Conservation (phyloP, 2,888 invertebrate genomes). For the Timema podura region DNA sequence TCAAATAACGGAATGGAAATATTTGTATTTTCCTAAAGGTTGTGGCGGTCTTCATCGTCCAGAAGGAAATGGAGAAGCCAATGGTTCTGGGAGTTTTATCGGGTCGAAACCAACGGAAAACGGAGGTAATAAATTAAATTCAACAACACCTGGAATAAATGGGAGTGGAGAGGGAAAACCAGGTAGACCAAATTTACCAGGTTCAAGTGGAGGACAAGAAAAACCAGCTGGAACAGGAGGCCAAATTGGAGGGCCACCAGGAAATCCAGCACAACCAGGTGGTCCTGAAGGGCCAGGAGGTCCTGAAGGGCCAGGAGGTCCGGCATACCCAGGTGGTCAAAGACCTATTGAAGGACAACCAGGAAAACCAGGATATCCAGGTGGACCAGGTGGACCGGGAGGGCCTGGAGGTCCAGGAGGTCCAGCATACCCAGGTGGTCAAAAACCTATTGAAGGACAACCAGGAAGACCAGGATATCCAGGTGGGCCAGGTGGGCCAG, state of each 20-base stretch:
- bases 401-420: conserved; percentile 25
- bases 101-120: conserved; percentile 26
- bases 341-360: conserved; percentile 36
- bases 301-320: conserved; percentile 40
- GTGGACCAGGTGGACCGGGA: conserved; percentile 25
- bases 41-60: conserved; percentile 50
- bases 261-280: conserved; percentile 17
- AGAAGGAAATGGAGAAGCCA: conserved; percentile 33
- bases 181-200: conserved; percentile 41
- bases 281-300: conserved; percentile 24
- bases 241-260: conserved; percentile 29
- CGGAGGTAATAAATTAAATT: conserved; percentile 23
- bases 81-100: conserved; percentile 33
- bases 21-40: conserved; percentile 68
- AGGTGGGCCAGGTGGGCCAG: conserved; percentile 40
- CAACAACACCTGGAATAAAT: conserved; percentile 33
- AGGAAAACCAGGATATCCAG: conserved; percentile 32
- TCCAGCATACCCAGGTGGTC: no score
- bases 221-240: conserved; percentile 37
- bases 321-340: conserved; percentile 26
- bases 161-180: conserved; percentile 35
- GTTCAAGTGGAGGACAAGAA: conserved; percentile 35
- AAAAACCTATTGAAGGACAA: no score
- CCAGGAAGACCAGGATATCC: conserved; percentile 37
- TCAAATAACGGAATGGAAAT: conserved; percentile 59